Base-by-base conservation (phyloP, 2,888 invertebrate species). In the Heteromyza rotundicornis region DNA sequence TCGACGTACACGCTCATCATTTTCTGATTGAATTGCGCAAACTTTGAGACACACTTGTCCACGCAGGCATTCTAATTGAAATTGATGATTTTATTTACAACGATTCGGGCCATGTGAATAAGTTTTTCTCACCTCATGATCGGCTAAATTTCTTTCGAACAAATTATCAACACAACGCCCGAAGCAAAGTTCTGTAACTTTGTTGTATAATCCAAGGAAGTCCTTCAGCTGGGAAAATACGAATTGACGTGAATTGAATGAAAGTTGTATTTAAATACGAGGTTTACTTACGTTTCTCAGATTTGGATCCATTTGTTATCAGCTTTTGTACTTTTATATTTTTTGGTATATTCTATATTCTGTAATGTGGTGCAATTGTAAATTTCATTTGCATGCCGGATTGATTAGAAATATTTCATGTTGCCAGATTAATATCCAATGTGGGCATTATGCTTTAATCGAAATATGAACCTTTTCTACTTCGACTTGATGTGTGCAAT, bases 1-100 rank as follows among this genome's bases (percentile, higher is more conserved):
- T 84, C 82, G 22, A 83, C 82, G 58, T 83, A 83, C 10, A 79
- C 76, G 49, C 70, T 76, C 82, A 83, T 82, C 75, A 83, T 81
- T 55, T 72, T 76, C 59, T 82, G 81, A 72, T 83, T 83, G 54
- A 84, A 82, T 22, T 74, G 76, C 8, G 83, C 80, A 67, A 83
- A 83, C 68, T 83, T 83, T 2, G 75, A 75, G 0, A 82, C 81
- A 63, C 83, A 83, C 40, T 76, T 72, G 59, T 81, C 79, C 19
- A 83, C 77, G 63, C 83, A 83, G 12, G 60, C 61, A 20, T 60
- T 64, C 83, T 83, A 69, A 68, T 2, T 12, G 5, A 50, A 2
- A 2, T 10, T 14, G 17, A 10, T 24, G 16, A 23, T 24, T 8
- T 47, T 49, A 36, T n/a, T n/a, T n/a, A n/a, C n/a, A n/a, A n/a